Conservation (phyloP, 1,140 invertebrate genomes). For the Delia radicum region DNA sequence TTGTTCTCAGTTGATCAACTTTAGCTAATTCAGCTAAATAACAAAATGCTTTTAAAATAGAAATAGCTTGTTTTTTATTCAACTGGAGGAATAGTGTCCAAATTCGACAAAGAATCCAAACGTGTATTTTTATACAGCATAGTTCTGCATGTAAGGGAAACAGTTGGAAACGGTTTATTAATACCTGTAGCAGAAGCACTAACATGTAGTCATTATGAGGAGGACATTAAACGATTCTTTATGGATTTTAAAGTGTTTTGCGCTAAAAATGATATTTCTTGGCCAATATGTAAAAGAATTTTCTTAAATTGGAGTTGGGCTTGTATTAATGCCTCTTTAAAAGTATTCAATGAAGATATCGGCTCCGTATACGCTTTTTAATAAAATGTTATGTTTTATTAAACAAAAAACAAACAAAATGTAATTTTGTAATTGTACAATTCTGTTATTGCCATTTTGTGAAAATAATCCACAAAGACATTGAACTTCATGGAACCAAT, state of each 20-base stretch:
- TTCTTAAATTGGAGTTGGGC: neutral
- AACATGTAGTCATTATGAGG: neutral
- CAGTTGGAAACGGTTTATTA: neutral
- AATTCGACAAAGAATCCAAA: neutral
- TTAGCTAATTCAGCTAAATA: neutral
- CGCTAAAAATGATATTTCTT: neutral
- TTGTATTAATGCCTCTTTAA: neutral
- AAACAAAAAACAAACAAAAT: neutral
- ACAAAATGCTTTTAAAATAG: neutral
- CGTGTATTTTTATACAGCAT: neutral
- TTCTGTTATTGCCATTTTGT: neutral
- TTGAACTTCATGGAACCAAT: neutral
- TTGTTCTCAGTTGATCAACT: neutral
- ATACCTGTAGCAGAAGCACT: neutral
- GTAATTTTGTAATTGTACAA: neutral
- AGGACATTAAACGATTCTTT: neutral
- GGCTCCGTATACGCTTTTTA: neutral
- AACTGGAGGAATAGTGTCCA: too few species aligned
- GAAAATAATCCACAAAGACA: neutral
- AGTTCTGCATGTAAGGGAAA: neutral
- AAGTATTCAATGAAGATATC: neutral
- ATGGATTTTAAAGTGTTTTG: neutral
- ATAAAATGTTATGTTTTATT: neutral
- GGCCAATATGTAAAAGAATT: neutral
- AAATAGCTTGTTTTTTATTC: neutral